Percentiles rank a stretch among this genome's conserved stretches.
phyloP scores from a whole-genome alignment of 2,113 vertebrate genomes.

The Ursus arctos region DNA sequence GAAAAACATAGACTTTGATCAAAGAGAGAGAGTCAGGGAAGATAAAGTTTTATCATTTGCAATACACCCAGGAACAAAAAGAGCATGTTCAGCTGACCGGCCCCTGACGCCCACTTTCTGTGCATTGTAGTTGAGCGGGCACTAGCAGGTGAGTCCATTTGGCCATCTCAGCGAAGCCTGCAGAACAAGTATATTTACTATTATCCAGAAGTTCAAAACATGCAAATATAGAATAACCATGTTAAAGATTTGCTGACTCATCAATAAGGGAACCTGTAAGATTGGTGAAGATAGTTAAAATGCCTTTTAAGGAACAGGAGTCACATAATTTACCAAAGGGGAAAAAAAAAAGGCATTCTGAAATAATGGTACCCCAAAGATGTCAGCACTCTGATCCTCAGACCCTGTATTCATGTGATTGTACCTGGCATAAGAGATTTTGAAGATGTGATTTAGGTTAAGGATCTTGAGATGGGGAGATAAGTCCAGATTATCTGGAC shows the following conservation, averaged over 20 bases:
- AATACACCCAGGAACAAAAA: background rate
- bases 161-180: background rate
- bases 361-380: background rate
- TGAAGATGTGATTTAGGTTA: background rate
- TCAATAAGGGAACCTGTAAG: background rate
- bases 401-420: background rate
- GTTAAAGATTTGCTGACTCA: background rate
- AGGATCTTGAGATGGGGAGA: slow-evolving; percentile 10
- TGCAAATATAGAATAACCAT: background rate
- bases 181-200: background rate
- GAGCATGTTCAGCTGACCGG: background rate
- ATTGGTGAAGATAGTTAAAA: background rate
- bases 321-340: background rate
- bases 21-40: background rate
- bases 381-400: background rate
- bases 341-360: background rate
- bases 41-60: background rate
- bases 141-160: background rate
- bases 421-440: background rate
- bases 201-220: slow-evolving; percentile 13
- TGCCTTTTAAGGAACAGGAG: background rate
- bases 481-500: background rate
- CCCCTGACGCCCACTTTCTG: fast-evolving
- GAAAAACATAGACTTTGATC: background rate
- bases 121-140: background rate